Base-by-base conservation (phyloP, 2,113 vertebrate genomes). In the Lipophrys pholis region DNA sequence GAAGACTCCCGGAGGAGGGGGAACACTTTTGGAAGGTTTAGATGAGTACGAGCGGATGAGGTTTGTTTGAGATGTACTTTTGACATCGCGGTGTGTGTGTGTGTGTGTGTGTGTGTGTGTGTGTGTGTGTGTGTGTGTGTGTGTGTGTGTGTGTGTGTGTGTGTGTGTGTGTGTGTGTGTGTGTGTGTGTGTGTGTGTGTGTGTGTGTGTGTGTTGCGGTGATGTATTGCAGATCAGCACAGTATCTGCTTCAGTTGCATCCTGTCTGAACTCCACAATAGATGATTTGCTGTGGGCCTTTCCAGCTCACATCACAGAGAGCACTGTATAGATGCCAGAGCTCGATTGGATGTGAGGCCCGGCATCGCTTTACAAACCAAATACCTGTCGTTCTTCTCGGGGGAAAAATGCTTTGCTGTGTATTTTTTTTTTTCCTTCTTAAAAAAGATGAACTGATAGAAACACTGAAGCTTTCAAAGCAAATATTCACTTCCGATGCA, bases 241-340 rank as follows among this genome's bases (percentile, higher is more conserved):
- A 17, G 56, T 79, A 70, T 85, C 69, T 87, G 85, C 85, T 85
- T 82, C 65, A 72, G 64, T 84, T 81, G 87, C 87, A 88, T 75
- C 69, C 64, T 89, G 86, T 90, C 79, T 76, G 68, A 62, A 57
- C 49, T 73, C 56, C 66, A 86, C 76, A 85, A 84, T 86, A 68
- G 69, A 82, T 80, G 75, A 64, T 82, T 82, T 72, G 58, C 69
- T 83, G 63, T 54, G 50, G 46, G 78, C 76, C 57, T 69, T 74
- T 72, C 39, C 67, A 77, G 73, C 63, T 59, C 60, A 74, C 76
- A 69, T 84, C 76, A 82, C 21, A 72, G 55, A 9, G 43, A 55
- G 30, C 0, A 5, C 70, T 59, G 68, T 35, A 72, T 8, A 59
- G 75, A 76, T 3, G 36, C 65, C 62, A 58, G 40, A 3, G n/a